Evolutionary conservation across 2,113 vertebrate species (phyloP), one percentile per base, ranked within the genome.

Genomic region (Triplophysa tibetana): DNA sequence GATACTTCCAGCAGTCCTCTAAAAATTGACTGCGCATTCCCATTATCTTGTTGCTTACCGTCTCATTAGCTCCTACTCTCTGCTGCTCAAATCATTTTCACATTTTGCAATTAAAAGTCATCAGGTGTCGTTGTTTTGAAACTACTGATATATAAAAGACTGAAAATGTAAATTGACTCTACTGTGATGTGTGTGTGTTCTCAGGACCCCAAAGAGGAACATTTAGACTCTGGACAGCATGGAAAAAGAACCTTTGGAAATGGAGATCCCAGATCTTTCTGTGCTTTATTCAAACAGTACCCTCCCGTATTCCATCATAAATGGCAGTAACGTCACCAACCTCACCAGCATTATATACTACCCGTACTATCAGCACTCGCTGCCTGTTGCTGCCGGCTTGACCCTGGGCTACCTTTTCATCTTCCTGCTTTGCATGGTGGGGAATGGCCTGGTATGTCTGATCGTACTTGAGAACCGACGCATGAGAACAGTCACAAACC

Each of bases 401-500:
- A 91, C 91, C 65, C 16, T 93, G 29, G 90, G 91, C 63, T 95
- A 94, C 82, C 85, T 92, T 50, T 92, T 94, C 74, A 94, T 95
- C 88, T 94, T 94, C 76, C 82, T 93, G 79, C 85, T 94, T 60
- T 95, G 93, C 58, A 93, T 95, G 92, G 85, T 91, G 80, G 94
- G 94, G 4, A 95, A 95, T 65, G 88, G 91, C 43, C 87, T 95
- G 83, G 93, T 95, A 60, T 95, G 92, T 83, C 78, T 93, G 16
- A 92, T 94, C 0, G 92, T 95, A n/a, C 70, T 94, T 83, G 88
- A 88, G 82, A 94, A 92, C 85, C 89, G 83, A 2, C 89, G 77
- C 10, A 95, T 94, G 93, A 89, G 90, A 45, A 94, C 93, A 0
- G 93, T 95, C 76, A 95, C 92, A 79, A 95, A 95, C 87, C 87